Evolutionary conservation across 2,797 vertebrate genomes (phyloP).

Genomic region (Gymnodraco acuticeps): DNA sequence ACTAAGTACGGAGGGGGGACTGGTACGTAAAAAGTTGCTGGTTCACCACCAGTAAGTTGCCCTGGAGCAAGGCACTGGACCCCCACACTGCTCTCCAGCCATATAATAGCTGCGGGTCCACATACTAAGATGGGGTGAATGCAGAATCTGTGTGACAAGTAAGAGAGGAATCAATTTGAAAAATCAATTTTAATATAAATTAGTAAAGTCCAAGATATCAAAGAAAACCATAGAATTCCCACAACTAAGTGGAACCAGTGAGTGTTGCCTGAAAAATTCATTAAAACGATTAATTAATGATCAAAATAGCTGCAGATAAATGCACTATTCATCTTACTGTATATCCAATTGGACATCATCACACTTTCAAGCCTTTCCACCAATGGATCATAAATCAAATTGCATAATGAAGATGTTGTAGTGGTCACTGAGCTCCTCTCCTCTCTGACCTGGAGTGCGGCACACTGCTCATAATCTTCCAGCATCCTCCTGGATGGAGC

Average conservation of each 20-base stretch:
- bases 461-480: conserved; percentile 71
- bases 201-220: too few relatives aligned
- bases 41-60: too few relatives aligned
- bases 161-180: too few relatives aligned
- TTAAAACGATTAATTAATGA: not conserved
- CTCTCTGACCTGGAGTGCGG: conserved; percentile 57
- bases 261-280: not conserved
- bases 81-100: too few relatives aligned
- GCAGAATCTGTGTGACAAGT: too few relatives aligned
- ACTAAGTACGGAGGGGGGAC: too few relatives aligned
- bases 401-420: not conserved
- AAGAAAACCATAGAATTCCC: not conserved
- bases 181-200: too few relatives aligned
- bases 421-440: conserved; percentile 30
- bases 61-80: too few relatives aligned
- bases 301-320: not conserved
- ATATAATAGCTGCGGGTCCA: too few relatives aligned
- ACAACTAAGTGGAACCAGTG: not conserved
- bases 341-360: not conserved
- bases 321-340: not conserved
- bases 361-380: not conserved
- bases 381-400: not conserved
- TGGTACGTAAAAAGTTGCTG: too few relatives aligned
- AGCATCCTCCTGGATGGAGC: conserved; percentile 59
- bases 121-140: too few relatives aligned